These are phyloP conservation scores for Acanthosepion lycidas DNA, from an alignment of 2,888 invertebrate species.

Conservation along the genomic window DNA sequence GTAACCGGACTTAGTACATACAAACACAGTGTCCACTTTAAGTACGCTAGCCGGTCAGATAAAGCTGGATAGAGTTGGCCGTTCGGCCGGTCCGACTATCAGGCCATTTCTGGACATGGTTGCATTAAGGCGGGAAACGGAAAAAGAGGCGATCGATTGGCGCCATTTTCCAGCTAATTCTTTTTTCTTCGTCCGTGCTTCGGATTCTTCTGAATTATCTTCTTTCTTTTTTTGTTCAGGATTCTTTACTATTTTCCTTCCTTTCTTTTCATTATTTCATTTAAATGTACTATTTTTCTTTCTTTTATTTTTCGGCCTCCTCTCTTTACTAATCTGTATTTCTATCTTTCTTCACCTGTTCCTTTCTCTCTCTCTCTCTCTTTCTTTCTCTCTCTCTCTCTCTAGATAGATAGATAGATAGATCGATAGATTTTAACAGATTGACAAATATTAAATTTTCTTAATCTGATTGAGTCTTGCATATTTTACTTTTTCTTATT, in stretches of 20 bases:
- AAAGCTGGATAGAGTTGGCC: neutral
- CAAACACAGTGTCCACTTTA: slow-evolving; percentile 9
- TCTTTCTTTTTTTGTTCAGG: too few relatives aligned
- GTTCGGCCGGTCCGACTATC: neutral
- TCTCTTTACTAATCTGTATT: neutral
- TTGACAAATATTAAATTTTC: too few relatives aligned
- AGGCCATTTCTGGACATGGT: neutral
- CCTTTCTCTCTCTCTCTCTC: too few relatives aligned
- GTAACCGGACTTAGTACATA: slow-evolving; percentile 20
- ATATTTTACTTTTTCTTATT: too few relatives aligned
- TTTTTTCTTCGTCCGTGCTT: neutral
- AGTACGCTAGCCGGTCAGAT: neutral
- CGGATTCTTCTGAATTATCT: too few relatives aligned
- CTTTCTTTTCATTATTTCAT: neutral
- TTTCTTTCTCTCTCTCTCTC: too few relatives aligned
- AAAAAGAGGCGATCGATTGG: neutral
- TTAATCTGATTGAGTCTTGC: too few relatives aligned
- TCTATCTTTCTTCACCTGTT: too few relatives aligned
- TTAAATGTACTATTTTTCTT: too few relatives aligned
- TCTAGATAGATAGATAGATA: too few relatives aligned
- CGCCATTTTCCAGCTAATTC: neutral
- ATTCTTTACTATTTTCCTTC: neutral
- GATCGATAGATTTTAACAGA: too few relatives aligned
- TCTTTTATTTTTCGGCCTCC: neutral
- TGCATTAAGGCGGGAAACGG: neutral